Conservation (phyloP, 1,140 invertebrate species). For the Galendromus occidentalis region DNA sequence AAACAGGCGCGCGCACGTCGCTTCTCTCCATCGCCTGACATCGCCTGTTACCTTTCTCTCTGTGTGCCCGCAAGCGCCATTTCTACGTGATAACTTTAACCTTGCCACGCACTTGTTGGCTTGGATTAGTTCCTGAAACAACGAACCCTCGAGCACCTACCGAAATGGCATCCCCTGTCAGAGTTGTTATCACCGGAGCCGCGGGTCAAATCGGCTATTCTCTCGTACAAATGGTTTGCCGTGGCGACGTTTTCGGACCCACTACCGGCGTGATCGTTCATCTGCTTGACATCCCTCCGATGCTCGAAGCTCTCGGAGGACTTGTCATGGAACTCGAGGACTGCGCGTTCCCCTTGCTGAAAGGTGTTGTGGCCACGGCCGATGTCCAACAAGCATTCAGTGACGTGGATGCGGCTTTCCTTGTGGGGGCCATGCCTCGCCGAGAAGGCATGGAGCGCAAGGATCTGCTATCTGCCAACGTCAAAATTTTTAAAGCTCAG, state of each 20-base stretch:
- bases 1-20: neutral
- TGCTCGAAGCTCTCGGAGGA: constrained; percentile 83
- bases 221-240: constrained; percentile 72
- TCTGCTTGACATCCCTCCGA: constrained; percentile 80
- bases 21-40: neutral
- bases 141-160: too few relatives aligned
- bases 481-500: constrained; percentile 89
- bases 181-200: constrained; percentile 89
- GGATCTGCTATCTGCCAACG: constrained; percentile 83
- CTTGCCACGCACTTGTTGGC: constrained; percentile 5
- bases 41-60: neutral
- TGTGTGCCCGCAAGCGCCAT: neutral
- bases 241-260: constrained; percentile 86
- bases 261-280: constrained; percentile 71
- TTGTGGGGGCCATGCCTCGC: constrained; percentile 95
- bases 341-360: constrained; percentile 75
- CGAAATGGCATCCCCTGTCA: constrained; percentile 37
- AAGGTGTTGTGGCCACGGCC: constrained; percentile 60
- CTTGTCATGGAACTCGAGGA: constrained; percentile 94
- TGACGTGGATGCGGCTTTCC: constrained; percentile 87
- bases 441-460: constrained; percentile 98
- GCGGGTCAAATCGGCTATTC: constrained; percentile 98
- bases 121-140: neutral
- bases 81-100: constrained; percentile 5
- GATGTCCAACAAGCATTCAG: constrained; percentile 77